phyloP scores from a whole-genome alignment of 2,113 vertebrate genomes.

The Pungitius pungitius region DNA sequence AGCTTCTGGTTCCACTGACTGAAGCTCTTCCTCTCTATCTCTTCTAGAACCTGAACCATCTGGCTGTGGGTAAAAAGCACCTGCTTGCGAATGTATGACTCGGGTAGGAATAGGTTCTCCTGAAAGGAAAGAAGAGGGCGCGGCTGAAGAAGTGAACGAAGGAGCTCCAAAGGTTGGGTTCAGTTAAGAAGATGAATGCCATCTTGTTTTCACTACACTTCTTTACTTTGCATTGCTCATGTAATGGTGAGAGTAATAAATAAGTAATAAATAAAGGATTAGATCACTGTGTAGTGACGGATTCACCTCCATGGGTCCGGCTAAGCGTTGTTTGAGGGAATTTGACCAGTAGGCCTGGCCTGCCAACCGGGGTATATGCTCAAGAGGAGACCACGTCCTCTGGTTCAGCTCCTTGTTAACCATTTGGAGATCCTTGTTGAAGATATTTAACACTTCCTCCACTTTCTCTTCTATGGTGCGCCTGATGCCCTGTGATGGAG shows the following conservation, averaged over 20 bases:
- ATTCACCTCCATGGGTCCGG: constrained; percentile 81
- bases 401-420: constrained; percentile 79
- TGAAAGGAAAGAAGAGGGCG: constrained; percentile 45
- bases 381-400: constrained; percentile 37
- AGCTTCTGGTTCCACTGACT: constrained; percentile 85
- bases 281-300: background rate
- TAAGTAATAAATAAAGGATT: background rate
- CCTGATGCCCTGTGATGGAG: constrained; percentile 80
- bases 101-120: constrained; percentile 78
- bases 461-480: constrained; percentile 81
- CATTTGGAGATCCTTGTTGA: constrained; percentile 79
- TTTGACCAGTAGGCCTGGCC: constrained; percentile 78
- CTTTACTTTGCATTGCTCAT: background rate
- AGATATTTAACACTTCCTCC: constrained; percentile 81
- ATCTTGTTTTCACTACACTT: background rate
- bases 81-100: constrained; percentile 75
- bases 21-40: constrained; percentile 81
- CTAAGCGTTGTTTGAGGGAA: constrained; percentile 74
- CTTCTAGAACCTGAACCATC: constrained; percentile 82
- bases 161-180: background rate
- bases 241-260: background rate
- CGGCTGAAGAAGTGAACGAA: background rate
- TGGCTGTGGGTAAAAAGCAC: constrained; percentile 69
- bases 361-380: constrained; percentile 78
- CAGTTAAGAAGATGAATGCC: background rate